These are phyloP conservation scores for Phorcus lineatus DNA, from an alignment of 2,888 invertebrate species.

Conservation along the genomic window DNA sequence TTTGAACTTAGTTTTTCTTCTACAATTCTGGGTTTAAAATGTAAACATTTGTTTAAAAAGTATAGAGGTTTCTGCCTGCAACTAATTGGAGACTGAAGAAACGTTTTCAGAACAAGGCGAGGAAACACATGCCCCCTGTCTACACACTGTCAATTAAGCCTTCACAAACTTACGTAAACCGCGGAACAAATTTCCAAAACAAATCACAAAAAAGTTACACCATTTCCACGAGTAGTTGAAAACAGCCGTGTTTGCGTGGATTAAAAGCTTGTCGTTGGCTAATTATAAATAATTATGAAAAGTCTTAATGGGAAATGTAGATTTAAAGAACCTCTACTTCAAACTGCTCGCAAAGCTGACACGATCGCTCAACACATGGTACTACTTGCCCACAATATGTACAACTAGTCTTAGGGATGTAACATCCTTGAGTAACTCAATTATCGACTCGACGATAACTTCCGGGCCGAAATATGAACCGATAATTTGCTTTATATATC, in stretches of 20 bases:
- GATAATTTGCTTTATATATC: constrained; percentile 20
- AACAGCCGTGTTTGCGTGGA: neutral
- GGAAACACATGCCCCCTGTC: too few relatives aligned
- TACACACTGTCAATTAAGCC: neutral
- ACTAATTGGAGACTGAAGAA: too few relatives aligned
- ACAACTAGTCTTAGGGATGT: neutral
- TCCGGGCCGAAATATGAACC: constrained; percentile 18
- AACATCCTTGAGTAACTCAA: constrained; percentile 15
- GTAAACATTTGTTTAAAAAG: too few relatives aligned
- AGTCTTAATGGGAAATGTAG: constrained; percentile 16
- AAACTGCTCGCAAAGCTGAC: constrained; percentile 12
- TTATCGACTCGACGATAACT: constrained; percentile 10
- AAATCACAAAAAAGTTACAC: neutral
- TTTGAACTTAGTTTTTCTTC: too few relatives aligned
- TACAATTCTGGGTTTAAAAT: too few relatives aligned
- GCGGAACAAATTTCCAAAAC: neutral
- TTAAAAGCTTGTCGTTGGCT: constrained; percentile 6
- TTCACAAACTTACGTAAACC: constrained; percentile 21
- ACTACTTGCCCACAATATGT: neutral
- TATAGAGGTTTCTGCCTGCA: too few relatives aligned
- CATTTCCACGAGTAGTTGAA: constrained; percentile 7
- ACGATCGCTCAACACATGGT: neutral
- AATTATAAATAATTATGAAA: constrained; percentile 22
- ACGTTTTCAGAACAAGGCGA: too few relatives aligned
- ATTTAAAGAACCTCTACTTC: constrained; percentile 14